A percentile compares a stretch with the other conserved stretches of the same genome.
Evolutionary conservation across 2,888 invertebrate genomes (phyloP).

Genomic region (Diadegma fenestrale): DNA sequence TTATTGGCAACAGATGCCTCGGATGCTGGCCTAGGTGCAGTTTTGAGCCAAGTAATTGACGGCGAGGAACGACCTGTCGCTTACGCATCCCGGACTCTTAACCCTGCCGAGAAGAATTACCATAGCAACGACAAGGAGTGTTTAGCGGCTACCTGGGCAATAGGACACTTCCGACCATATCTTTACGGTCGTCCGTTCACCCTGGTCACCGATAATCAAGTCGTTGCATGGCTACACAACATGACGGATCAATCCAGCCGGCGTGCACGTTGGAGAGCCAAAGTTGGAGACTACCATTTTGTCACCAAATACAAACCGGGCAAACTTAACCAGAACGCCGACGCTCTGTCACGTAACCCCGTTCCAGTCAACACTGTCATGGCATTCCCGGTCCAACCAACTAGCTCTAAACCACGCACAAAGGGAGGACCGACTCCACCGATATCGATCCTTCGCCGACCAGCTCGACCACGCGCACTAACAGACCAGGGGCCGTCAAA

Average conservation of each 20-base stretch:
- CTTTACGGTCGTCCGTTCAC: not conserved
- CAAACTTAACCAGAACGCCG: not conserved
- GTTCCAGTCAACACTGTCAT: not conserved
- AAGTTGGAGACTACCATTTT: not conserved
- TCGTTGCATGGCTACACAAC: not conserved
- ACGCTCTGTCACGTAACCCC: not conserved
- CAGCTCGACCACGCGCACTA: not conserved
- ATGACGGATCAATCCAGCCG: slow-evolving; percentile 1
- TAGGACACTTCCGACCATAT: not conserved
- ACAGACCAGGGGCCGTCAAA: not conserved
- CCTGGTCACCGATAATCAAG: not conserved
- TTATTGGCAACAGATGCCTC: slow-evolving; percentile 2
- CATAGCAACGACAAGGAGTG: slow-evolving; percentile 7
- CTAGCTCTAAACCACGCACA: not conserved
- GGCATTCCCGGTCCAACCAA: not conserved
- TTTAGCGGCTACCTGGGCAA: slow-evolving; percentile 1
- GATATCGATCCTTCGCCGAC: not conserved
- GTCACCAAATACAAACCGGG: not conserved
- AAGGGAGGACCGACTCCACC: not conserved
- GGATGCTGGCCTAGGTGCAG: slow-evolving; percentile 5
- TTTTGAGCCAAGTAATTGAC: not conserved
- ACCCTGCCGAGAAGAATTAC: not conserved
- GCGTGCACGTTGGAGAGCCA: slow-evolving; percentile 3
- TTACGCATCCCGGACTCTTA: not conserved
- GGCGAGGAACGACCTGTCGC: not conserved